phyloP scores from a whole-genome alignment of 2,113 vertebrate genomes.

The Tonatia bakeri region DNA sequence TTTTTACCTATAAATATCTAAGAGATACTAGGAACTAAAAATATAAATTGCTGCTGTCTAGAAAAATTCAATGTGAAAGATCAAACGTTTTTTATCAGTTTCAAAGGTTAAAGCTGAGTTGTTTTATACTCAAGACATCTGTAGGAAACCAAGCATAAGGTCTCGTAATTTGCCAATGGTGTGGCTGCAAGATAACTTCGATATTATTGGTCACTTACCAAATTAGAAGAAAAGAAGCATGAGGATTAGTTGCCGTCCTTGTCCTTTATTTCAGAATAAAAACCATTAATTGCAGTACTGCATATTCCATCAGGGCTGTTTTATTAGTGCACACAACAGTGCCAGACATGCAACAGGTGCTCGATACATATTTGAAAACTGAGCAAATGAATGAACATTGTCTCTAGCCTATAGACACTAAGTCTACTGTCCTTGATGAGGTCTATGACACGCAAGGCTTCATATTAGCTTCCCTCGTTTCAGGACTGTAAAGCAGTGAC shows the following conservation, averaged over 20 bases:
- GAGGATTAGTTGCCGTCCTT: background rate
- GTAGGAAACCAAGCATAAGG: background rate
- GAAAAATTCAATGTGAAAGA: background rate
- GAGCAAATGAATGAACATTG: background rate
- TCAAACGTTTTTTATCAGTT: background rate
- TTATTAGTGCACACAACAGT: background rate
- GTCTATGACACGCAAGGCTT: background rate
- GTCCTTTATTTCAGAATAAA: background rate
- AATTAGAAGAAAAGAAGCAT: background rate
- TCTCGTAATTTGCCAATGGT: background rate
- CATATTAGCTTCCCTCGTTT: background rate
- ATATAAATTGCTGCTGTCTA: background rate
- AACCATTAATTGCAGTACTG: background rate
- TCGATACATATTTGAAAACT: background rate
- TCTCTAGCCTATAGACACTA: background rate
- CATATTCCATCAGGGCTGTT: background rate
- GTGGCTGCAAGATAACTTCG: background rate
- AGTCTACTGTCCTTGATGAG: background rate
- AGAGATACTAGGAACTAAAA: background rate
- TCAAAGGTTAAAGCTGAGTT: background rate
- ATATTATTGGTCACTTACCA: background rate
- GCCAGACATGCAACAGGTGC: accelerated
- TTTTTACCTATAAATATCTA: background rate
- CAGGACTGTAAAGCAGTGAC: background rate
- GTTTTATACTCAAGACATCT: background rate